Evolutionary conservation across 2,888 invertebrate species (phyloP), one percentile per base, ranked within the genome.

Genomic region (Spilosoma lubricipeda): DNA sequence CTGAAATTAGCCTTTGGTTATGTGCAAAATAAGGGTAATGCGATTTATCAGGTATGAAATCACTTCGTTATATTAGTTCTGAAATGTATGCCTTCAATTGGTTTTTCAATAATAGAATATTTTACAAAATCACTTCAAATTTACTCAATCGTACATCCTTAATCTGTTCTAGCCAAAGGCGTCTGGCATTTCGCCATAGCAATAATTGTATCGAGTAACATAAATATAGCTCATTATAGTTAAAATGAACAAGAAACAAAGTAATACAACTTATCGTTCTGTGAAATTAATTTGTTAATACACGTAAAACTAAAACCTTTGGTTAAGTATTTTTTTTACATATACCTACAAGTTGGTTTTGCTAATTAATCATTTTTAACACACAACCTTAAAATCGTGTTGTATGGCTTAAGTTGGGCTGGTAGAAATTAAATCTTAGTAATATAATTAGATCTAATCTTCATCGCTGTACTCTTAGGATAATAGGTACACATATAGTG

Each of bases 101-200:
- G 48, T 67, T 20, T 9, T 67, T 30, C n/a, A 20, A 20, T 20
- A 48, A 30, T 48, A 18, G 1, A 56, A 27, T 0, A 23, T 9
- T n/a, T 23, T 56, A n/a, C n/a, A 30, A 20, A 67, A 52, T n/a
- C 8, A 30, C 42, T 42, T 42, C 27, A 9, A 20, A 70, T 1
- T 67, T 13, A 70, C 27, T 27, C 20, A 8, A 70, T 69, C 27
- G 20, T 75, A 67, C 59, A 59, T 75, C 81, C 77, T 69, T 85
- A 86, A 83, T 88, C 84, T 86, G 84, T 80, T 72, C 78, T 84
- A 83, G 88, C 83, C 82, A 80, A 81, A 70, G 82, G 74, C 84
- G 77, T 75, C 66, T 70, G 73, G 72, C 78, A 73, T 67, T 74
- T 75, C 70, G 76, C 77, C 74, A 78, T 77, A 77, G 71, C 68